A percentile compares a stretch with the other conserved stretches of the same genome.
Evolutionary conservation across 2,113 vertebrate genomes (phyloP).

Genomic region (Melospiza georgiana): DNA sequence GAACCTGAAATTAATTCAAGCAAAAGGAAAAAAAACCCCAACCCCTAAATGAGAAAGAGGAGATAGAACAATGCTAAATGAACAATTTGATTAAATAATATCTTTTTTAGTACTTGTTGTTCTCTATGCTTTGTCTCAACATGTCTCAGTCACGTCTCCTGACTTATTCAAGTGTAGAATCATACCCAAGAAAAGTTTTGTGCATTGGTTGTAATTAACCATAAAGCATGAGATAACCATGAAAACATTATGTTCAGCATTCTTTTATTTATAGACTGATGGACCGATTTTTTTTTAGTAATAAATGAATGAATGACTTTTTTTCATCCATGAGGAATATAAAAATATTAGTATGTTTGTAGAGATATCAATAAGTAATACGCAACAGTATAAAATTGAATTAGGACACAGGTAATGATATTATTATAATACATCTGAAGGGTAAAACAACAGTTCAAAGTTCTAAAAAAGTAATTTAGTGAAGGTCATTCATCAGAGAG

Average conservation of each 20-base stretch:
- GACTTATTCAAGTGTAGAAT: neutral
- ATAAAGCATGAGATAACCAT: neutral
- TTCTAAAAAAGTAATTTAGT: neutral
- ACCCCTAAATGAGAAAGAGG: neutral
- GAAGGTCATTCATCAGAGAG: neutral
- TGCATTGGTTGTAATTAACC: neutral
- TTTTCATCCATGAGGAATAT: neutral
- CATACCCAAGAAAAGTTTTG: neutral
- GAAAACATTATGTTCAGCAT: neutral
- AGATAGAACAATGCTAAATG: neutral
- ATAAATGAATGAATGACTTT: rapidly evolving
- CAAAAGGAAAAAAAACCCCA: rapidly evolving
- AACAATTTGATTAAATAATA: neutral
- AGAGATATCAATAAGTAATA: neutral
- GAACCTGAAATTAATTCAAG: neutral
- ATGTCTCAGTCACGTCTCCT: neutral
- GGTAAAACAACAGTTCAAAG: neutral
- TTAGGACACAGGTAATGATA: neutral
- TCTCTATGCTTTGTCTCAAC: neutral
- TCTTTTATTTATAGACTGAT: neutral
- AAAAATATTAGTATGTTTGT: neutral
- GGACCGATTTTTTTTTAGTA: neutral
- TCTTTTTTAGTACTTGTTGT: neutral
- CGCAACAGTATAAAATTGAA: neutral
- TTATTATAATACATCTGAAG: neutral